These are phyloP conservation scores for Cyprinus carpio DNA, from an alignment of 2,113 vertebrate species.

Conservation along the genomic window DNA sequence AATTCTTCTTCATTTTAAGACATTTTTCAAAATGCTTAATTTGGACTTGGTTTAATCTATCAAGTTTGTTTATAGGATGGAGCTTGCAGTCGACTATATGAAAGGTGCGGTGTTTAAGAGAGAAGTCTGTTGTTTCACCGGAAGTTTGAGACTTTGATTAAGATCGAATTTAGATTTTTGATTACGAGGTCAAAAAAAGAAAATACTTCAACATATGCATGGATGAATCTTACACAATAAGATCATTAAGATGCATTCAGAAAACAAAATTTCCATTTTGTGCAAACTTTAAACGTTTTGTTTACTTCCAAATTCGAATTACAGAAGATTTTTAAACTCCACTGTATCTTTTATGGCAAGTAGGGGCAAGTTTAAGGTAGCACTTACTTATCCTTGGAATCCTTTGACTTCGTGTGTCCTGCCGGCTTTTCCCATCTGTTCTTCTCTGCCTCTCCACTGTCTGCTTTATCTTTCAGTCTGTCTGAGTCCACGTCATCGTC, in stretches of 20 bases:
- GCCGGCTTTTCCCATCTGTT: conserved; percentile 81
- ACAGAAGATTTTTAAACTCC: not conserved
- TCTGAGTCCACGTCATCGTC: conserved; percentile 86
- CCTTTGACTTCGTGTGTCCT: conserved; percentile 78
- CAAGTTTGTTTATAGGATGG: not conserved
- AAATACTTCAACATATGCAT: too few species aligned
- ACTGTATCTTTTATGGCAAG: not conserved
- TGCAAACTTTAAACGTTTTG: not conserved
- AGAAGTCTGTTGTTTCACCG: not conserved
- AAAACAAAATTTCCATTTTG: not conserved
- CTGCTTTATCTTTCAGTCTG: conserved; percentile 84
- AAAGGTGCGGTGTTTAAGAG: too few species aligned
- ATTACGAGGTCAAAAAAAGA: too few species aligned
- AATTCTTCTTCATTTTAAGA: not conserved
- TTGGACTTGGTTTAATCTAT: not conserved
- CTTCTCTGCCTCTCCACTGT: conserved; percentile 79
- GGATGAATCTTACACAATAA: too few species aligned
- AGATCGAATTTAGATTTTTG: too few species aligned
- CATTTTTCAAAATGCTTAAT: not conserved
- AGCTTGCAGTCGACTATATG: not conserved
- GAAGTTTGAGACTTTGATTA: not conserved
- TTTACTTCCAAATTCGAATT: too few species aligned
- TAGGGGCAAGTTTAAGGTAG: not conserved
- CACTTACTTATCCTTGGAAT: conserved; percentile 85
- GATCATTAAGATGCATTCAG: not conserved